Percentiles rank a stretch among this genome's conserved stretches.
Evolutionary conservation across 2,113 vertebrate genomes (phyloP).

Genomic region (Nannospalax galili): DNA sequence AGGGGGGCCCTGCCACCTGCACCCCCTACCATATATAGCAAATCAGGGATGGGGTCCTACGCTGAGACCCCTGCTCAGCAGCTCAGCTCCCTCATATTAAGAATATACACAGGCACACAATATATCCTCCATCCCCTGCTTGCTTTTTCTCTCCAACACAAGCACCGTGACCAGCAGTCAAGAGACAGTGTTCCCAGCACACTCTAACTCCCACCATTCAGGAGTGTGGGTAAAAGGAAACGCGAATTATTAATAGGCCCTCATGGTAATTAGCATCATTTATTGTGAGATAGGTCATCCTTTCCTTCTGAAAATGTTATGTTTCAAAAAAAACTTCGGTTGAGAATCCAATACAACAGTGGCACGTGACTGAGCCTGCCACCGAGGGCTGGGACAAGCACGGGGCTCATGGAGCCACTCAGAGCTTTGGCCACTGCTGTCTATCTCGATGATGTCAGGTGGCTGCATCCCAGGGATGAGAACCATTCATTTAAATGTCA

Average conservation of each 20-base stretch:
- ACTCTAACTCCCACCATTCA: constrained; percentile 83
- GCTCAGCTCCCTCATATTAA: constrained; percentile 14
- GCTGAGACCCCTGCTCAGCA: constrained; percentile 29
- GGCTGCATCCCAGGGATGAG: background rate
- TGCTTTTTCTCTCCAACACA: background rate
- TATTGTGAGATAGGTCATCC: constrained; percentile 1
- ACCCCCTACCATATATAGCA: background rate
- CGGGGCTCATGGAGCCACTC: background rate
- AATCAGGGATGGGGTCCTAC: background rate
- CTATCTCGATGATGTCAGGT: background rate
- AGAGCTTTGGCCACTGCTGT: background rate
- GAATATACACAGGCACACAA: background rate
- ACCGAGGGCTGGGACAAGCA: constrained; percentile 27
- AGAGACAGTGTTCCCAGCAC: constrained; percentile 76
- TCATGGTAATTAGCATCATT: constrained; percentile 79
- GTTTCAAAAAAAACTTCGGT: constrained; percentile 46
- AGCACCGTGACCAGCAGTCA: background rate
- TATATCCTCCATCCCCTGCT: background rate
- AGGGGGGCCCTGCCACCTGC: too few relatives aligned
- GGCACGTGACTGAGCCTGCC: background rate
- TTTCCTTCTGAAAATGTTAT: constrained; percentile 38
- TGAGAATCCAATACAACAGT: background rate
- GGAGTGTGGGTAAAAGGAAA: constrained; percentile 82
- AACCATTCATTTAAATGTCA: background rate
- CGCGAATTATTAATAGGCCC: constrained; percentile 79